Base-by-base conservation (phyloP, 2,888 invertebrate species). In the Hyppa rectilinea region DNA sequence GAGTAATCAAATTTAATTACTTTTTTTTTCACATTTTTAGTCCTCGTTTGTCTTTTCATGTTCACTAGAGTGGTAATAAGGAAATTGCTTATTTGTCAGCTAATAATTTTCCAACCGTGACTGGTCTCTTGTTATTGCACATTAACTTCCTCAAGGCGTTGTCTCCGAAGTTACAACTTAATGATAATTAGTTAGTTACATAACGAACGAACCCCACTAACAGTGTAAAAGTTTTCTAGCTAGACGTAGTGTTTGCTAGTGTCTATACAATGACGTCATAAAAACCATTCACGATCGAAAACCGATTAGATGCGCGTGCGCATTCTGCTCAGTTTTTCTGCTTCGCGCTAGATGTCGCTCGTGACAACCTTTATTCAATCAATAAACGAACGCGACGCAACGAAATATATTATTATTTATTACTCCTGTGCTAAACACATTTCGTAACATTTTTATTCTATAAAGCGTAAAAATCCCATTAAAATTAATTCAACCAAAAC, bases 401-500 rank as follows among this genome's bases (percentile, higher is more conserved):
- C 72, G 71, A 84, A 86, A 83, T 82, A 84, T 78, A 86, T 88
- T 90, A 90, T 91, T 92, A 91, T 93, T 94, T 94, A 93, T 94
- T 92, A 92, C 92, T 89, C 87, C 90, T 89, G 88, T 90, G 89
- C 92, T 93, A 91, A 93, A 91, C 92, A 93, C 90, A 93, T 95
- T 95, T 94, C 94, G 92, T 92, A 95, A 95, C 93, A 93, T 95
- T 94, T 89, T 94, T 93, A 93, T 92, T 94, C 93, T 95, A 94
- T 93, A 95, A 93, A 94, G 92, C 94, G 92, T 95, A 93, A 95
- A 95, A 95, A 95, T 94, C 91, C 94, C 92, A 95, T 95, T 95
- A 95, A 95, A 95, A 95, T 95, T 95, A 95, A 95, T 95, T 94
- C 94, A 94, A 95, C 93, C 93, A 92, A 94, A 95, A 93, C 95